Conservation (phyloP, 2,888 invertebrate species). For the Drosophila putrida region DNA sequence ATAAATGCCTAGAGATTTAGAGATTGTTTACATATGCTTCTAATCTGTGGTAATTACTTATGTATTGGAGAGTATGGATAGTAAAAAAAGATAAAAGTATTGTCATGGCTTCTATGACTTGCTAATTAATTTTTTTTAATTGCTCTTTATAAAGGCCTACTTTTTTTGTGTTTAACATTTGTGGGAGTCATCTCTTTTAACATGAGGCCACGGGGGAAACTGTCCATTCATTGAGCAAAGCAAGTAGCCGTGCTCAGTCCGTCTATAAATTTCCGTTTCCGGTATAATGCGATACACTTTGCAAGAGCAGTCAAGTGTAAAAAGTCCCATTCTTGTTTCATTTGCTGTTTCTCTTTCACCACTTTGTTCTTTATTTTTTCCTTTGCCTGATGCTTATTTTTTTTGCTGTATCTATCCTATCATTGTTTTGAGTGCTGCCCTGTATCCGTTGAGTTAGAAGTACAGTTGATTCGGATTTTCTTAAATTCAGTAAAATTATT, state of each 20-base stretch:
- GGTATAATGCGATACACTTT: constrained; percentile 68
- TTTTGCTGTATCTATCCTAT: neutral
- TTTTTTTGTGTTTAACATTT: neutral
- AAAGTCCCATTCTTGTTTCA: constrained; percentile 75
- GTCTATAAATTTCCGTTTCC: constrained; percentile 80
- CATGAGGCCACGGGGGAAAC: neutral
- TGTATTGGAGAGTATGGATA: neutral
- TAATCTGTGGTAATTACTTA: neutral
- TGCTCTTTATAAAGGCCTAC: no score
- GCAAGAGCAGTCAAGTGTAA: constrained; percentile 71
- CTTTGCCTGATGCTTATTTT: neutral
- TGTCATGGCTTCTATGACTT: neutral
- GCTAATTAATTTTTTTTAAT: no score
- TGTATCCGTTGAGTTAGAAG: neutral
- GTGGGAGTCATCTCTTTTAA: neutral
- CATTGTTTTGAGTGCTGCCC: neutral
- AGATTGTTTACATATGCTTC: neutral
- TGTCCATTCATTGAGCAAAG: constrained; percentile 25
- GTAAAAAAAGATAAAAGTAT: neutral
- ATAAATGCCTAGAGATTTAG: neutral
- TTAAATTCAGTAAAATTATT: neutral
- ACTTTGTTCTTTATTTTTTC: constrained; percentile 34
- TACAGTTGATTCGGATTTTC: neutral
- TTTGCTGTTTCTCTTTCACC: constrained; percentile 63
- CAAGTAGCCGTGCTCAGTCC: constrained; percentile 35